A percentile compares a stretch with the other conserved stretches of the same genome.
phyloP scores from a whole-genome alignment of 1,140 invertebrate genomes.

The Caenorhabditis latens region DNA sequence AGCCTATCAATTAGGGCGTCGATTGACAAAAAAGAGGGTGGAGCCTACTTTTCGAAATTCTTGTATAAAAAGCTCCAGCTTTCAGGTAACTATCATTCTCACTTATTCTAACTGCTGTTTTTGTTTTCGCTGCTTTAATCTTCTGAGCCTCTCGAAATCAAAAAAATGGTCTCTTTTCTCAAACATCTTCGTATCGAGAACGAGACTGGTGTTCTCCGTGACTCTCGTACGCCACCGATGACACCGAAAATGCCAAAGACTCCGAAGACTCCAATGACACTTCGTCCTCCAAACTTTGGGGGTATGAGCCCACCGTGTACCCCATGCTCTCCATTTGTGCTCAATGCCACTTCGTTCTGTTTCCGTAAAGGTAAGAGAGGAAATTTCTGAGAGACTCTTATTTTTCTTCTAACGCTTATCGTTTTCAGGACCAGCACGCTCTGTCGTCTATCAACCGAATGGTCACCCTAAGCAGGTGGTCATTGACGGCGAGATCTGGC shows the following conservation, averaged over 20 bases:
- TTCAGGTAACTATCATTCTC: background rate
- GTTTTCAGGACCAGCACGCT: conserved; percentile 57
- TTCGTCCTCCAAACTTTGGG: background rate
- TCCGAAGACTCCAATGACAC: conserved; percentile 43
- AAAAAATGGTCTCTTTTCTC: conserved; percentile 43
- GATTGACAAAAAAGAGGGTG: background rate
- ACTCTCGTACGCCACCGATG: conserved; percentile 31
- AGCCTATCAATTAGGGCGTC: background rate
- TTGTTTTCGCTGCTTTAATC: background rate
- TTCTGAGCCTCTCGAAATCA: background rate
- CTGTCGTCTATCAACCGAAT: conserved; percentile 69
- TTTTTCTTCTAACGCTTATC: background rate
- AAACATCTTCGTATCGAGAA: conserved; percentile 58
- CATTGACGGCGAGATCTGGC: conserved; percentile 77
- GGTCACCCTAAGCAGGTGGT: conserved; percentile 73
- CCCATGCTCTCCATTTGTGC: conserved; percentile 58
- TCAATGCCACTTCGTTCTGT: conserved; percentile 61
- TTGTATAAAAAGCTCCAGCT: background rate
- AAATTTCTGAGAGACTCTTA: background rate
- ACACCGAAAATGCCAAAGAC: conserved; percentile 57
- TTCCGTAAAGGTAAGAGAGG: conserved; percentile 58
- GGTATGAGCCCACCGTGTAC: conserved; percentile 47
- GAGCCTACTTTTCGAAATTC: background rate
- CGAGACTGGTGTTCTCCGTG: background rate
- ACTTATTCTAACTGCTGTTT: background rate